Evolutionary conservation across 2,113 vertebrate species (phyloP).

Genomic region (Naja naja): DNA sequence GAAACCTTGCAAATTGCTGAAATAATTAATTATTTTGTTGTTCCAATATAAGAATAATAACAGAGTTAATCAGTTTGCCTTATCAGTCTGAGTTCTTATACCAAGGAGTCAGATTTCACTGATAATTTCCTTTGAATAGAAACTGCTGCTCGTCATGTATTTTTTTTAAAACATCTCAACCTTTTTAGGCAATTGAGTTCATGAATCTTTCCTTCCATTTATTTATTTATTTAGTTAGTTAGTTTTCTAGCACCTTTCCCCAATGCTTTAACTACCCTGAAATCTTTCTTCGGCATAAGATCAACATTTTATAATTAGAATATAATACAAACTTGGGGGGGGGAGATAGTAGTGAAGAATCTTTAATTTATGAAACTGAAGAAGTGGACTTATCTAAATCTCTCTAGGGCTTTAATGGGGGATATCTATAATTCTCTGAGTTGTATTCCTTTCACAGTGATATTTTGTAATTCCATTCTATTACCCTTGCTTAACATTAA

Average conservation of each 20-base stretch:
- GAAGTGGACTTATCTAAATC: constrained; percentile 82
- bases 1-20: constrained; percentile 1
- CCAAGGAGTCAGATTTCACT: constrained; percentile 36
- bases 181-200: constrained; percentile 60
- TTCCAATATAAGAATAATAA: background rate
- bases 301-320: constrained; percentile 70
- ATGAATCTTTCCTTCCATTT: constrained; percentile 53
- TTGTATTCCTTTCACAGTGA: constrained; percentile 90
- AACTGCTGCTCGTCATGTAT: constrained; percentile 33
- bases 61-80: constrained; percentile 8
- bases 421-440: constrained; percentile 88
- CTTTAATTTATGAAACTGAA: constrained; percentile 84
- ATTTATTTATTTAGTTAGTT: constrained; percentile 73
- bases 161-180: constrained; percentile 36
- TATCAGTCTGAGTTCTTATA: background rate
- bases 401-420: constrained; percentile 80
- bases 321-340: constrained; percentile 74
- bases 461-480: constrained; percentile 92
- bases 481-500: constrained; percentile 92
- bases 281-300: constrained; percentile 70
- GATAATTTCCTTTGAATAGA: constrained; percentile 44
- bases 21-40: constrained; percentile 14
- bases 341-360: constrained; percentile 70
- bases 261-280: constrained; percentile 61
- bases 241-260: constrained; percentile 60